phyloP scores from a whole-genome alignment of 2,888 invertebrate genomes.

The Furcula furcula region DNA sequence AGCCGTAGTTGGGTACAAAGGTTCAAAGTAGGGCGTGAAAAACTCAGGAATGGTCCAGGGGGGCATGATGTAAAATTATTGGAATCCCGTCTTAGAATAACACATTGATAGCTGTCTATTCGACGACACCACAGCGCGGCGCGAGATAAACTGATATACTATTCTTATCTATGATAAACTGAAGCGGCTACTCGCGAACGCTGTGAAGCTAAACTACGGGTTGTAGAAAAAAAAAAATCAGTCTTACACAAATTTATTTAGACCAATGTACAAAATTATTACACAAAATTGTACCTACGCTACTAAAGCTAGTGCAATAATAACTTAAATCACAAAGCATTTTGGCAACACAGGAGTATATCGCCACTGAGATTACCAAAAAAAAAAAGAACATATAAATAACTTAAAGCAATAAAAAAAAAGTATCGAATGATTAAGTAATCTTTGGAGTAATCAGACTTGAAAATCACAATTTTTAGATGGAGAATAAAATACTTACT shows the following conservation, averaged over 20 bases:
- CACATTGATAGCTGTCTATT: too few species aligned
- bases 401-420: slow-evolving; percentile 28
- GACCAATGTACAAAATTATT: slow-evolving; percentile 66
- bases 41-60: too few species aligned
- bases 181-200: too few species aligned
- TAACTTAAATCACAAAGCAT: slow-evolving; percentile 43
- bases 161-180: too few species aligned
- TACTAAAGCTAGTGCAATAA: slow-evolving; percentile 44
- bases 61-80: too few species aligned
- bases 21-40: too few species aligned
- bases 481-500: slow-evolving; percentile 10
- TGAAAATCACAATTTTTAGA: slow-evolving; percentile 39
- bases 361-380: slow-evolving; percentile 18
- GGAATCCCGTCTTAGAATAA: too few species aligned
- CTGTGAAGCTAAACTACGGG: too few species aligned
- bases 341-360: slow-evolving; percentile 46
- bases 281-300: slow-evolving; percentile 42
- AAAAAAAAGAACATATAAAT: slow-evolving; percentile 29
- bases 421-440: slow-evolving; percentile 15
- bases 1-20: too few species aligned
- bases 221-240: slow-evolving; percentile 26
- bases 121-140: too few species aligned
- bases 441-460: slow-evolving; percentile 62
- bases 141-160: too few species aligned
- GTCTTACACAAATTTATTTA: slow-evolving; percentile 63